Conservation (phyloP, 2,888 invertebrate species). For the Anoncus sp. region DNA sequence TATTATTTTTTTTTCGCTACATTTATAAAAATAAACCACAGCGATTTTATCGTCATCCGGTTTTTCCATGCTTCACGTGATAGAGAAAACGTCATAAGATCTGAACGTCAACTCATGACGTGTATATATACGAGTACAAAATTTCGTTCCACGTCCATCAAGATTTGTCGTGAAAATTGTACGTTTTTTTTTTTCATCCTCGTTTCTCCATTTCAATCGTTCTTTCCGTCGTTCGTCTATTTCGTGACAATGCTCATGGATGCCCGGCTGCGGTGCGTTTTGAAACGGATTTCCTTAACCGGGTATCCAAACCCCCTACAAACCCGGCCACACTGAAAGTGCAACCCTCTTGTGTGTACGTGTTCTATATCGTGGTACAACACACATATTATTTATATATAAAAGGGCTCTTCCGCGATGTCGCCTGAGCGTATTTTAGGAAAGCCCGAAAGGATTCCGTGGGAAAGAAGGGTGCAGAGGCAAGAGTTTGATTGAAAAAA, state of each 20-base stretch:
- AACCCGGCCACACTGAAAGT: slow-evolving; percentile 46
- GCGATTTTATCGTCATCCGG: slow-evolving; percentile 28
- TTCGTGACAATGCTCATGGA: slow-evolving; percentile 67
- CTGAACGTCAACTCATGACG: slow-evolving; percentile 7
- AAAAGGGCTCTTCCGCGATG: slow-evolving; percentile 48
- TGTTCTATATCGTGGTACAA: slow-evolving; percentile 12
- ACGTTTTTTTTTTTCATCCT: slow-evolving; percentile 28
- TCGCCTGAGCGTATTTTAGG: slow-evolving; percentile 74
- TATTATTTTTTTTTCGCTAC: too few relatives aligned
- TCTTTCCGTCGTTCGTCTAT: slow-evolving; percentile 41
- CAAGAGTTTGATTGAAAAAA: slow-evolving; percentile 79
- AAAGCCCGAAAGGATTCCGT: slow-evolving; percentile 81
- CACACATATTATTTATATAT: slow-evolving; percentile 5
- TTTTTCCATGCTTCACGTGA: slow-evolving; percentile 18
- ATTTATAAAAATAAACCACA: neutral
- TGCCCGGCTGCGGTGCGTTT: slow-evolving; percentile 41
- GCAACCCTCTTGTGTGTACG: slow-evolving; percentile 39
- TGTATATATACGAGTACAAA: slow-evolving; percentile 21
- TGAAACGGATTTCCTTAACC: slow-evolving; percentile 67
- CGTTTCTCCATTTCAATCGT: slow-evolving; percentile 43
- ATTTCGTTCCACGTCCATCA: slow-evolving; percentile 75
- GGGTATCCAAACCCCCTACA: slow-evolving; percentile 47
- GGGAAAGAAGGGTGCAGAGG: slow-evolving; percentile 77
- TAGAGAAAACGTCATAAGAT: slow-evolving; percentile 23
- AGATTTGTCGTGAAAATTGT: slow-evolving; percentile 71